Percentiles rank a stretch among this genome's conserved stretches.
phyloP scores from a whole-genome alignment of 2,888 invertebrate genomes.

The Morinoia aosen region DNA sequence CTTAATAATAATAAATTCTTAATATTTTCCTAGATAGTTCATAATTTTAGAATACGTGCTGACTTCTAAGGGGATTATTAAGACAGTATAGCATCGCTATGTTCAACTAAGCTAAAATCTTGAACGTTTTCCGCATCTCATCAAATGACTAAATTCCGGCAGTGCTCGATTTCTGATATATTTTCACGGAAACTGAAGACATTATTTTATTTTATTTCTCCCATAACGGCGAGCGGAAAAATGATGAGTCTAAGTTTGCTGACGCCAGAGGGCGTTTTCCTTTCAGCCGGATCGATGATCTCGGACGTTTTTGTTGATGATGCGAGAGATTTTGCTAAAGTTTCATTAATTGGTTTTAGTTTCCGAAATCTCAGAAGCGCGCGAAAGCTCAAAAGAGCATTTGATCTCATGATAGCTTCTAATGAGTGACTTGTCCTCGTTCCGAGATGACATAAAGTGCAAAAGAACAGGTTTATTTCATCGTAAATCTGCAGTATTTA shows the following conservation, averaged over 20 bases:
- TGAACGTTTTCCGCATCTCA: background rate
- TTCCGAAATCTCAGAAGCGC: too few species aligned
- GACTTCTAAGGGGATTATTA: background rate
- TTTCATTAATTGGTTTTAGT: background rate
- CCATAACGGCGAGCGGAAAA: background rate
- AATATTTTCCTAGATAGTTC: background rate
- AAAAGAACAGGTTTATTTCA: too few species aligned
- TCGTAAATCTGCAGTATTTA: too few species aligned
- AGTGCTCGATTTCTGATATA: background rate
- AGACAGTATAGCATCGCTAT: background rate
- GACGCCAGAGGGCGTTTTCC: background rate
- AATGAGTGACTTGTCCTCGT: background rate
- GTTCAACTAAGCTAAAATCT: background rate
- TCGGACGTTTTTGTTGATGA: conserved; percentile 9
- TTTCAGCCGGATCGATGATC: background rate
- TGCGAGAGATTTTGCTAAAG: background rate
- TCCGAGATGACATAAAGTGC: background rate
- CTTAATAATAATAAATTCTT: background rate
- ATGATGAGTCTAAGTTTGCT: background rate
- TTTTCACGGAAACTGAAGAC: background rate
- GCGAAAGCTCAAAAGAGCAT: background rate
- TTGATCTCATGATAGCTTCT: background rate
- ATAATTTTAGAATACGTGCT: too few species aligned
- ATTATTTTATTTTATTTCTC: background rate
- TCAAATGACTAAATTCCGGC: background rate